These are phyloP conservation scores for Alosa alosa DNA, from an alignment of 2,113 vertebrate genomes.

Conservation along the genomic window DNA sequence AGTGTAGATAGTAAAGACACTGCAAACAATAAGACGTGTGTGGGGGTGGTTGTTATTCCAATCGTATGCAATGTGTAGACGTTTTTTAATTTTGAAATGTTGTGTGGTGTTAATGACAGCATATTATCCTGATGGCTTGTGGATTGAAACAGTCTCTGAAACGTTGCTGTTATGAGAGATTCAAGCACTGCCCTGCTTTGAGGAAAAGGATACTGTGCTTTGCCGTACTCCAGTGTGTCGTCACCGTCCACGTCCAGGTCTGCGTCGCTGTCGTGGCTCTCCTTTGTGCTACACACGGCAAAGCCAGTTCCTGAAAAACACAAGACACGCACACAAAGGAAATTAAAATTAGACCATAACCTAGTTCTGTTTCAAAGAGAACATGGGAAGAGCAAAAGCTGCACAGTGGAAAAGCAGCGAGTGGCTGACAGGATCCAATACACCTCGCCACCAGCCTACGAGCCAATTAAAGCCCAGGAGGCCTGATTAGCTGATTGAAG, in stretches of 20 bases:
- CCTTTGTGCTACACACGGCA: slow-evolving; percentile 93
- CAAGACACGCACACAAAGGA: not conserved
- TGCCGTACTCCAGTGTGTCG: slow-evolving; percentile 97
- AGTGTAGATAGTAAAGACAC: no score
- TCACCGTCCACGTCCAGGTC: slow-evolving; percentile 98
- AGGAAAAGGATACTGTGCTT: slow-evolving; percentile 89
- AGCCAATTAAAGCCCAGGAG: not conserved
- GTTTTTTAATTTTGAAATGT: no score
- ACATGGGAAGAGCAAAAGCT: not conserved
- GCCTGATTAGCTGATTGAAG: slow-evolving; percentile 8
- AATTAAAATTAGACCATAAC: not conserved
- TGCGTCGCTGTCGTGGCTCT: slow-evolving; percentile 93
- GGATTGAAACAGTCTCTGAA: no score
- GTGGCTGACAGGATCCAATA: not conserved
- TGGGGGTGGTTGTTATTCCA: no score
- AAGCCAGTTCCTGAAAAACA: slow-evolving; percentile 86
- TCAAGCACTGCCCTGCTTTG: not conserved
- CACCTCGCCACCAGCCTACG: not conserved
- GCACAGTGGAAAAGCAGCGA: no score
- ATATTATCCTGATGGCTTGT: no score
- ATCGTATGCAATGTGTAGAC: no score
- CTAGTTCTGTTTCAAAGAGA: not conserved
- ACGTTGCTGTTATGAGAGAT: no score
- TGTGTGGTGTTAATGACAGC: no score
- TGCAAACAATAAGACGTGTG: no score